phyloP scores from a whole-genome alignment of 2,797 vertebrate genomes.

The Pangasius djambal region DNA sequence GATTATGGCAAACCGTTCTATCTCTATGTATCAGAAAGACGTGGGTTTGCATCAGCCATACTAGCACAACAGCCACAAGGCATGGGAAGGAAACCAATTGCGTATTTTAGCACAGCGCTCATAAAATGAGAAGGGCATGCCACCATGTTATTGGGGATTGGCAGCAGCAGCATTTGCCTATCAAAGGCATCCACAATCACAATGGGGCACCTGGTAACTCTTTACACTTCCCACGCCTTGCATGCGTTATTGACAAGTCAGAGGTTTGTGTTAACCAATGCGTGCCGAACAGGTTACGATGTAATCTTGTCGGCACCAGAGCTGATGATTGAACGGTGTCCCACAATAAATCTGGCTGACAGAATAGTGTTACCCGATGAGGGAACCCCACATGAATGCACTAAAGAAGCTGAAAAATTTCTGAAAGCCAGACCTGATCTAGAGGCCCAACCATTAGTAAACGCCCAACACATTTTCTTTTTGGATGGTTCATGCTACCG shows the following conservation, averaged over 20 bases:
- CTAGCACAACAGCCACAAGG: no score
- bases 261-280: neutral
- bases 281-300: neutral
- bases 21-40: no score
- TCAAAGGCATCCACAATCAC: no score
- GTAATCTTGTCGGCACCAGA: neutral
- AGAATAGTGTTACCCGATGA: neutral
- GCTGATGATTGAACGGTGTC: neutral
- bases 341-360: neutral
- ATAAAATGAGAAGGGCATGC: no score
- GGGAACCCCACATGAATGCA: neutral
- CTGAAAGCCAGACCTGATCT: neutral
- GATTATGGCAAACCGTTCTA: no score
- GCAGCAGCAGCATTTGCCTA: no score
- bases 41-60: no score
- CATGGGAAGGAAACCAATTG: no score
- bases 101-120: no score
- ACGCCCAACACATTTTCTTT: neutral
- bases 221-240: no score
- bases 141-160: no score
- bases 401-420: neutral
- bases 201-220: no score
- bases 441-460: neutral
- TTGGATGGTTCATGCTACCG: neutral
- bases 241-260: neutral